Evolutionary conservation across 1,140 invertebrate species (phyloP).

Genomic region (Trachelipus rathkii): DNA sequence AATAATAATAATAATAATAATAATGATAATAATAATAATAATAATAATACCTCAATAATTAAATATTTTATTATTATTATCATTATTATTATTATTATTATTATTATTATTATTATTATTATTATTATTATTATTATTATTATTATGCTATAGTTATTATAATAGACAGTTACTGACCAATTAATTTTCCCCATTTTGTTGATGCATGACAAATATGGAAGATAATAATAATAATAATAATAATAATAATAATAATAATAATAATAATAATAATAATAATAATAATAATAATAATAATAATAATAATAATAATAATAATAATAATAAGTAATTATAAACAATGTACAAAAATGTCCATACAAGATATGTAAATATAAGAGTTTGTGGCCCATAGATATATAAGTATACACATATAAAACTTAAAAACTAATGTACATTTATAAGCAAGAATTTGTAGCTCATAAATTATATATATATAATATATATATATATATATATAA

Average conservation of each 20-base stretch:
- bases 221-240: neutral
- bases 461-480: neutral
- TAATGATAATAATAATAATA: slow-evolving; percentile 10
- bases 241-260: neutral
- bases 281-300: neutral
- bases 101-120: neutral
- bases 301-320: neutral
- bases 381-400: neutral
- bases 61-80: neutral
- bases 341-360: neutral
- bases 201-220: neutral
- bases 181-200: neutral
- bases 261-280: neutral
- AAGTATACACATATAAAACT: neutral
- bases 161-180: neutral
- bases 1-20: slow-evolving; percentile 14
- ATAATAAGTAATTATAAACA: too few relatives aligned
- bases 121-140: neutral
- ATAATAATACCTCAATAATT: neutral
- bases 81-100: neutral
- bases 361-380: neutral
- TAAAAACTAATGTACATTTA: neutral
- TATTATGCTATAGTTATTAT: neutral
- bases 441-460: neutral
- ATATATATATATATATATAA: neutral